A percentile compares a stretch with the other conserved stretches of the same genome.
Evolutionary conservation across 1,140 invertebrate species (phyloP).

Genomic region (Drosophila albomicans): DNA sequence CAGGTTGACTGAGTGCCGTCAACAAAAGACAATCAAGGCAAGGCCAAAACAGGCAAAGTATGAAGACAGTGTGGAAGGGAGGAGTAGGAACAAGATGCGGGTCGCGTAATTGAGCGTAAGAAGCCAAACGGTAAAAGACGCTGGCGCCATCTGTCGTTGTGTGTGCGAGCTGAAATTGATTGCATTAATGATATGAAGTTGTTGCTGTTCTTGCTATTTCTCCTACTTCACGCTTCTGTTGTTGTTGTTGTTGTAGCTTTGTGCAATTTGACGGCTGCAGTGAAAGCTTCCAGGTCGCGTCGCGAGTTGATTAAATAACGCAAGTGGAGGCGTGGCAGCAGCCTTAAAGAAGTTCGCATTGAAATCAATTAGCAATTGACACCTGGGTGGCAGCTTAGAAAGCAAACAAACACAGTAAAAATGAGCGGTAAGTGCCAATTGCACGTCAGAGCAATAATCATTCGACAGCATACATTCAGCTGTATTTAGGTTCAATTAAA

Average conservation of each 20-base stretch:
- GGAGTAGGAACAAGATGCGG: slow-evolving; percentile 5
- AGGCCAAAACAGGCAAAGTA: background rate
- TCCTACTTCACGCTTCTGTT: background rate
- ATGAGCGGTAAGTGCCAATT: background rate
- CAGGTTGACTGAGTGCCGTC: slow-evolving; percentile 47
- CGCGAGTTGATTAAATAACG: slow-evolving; percentile 58
- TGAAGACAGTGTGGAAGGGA: background rate
- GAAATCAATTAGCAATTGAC: slow-evolving; percentile 65
- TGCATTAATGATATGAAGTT: slow-evolving; percentile 63
- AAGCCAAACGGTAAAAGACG: slow-evolving; percentile 46
- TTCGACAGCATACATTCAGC: background rate
- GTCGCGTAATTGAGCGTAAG: slow-evolving; percentile 61
- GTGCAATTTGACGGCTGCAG: slow-evolving; percentile 38
- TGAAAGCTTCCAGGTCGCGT: slow-evolving; percentile 51
- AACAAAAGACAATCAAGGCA: slow-evolving; percentile 55
- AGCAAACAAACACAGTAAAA: slow-evolving; percentile 3
- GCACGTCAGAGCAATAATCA: background rate
- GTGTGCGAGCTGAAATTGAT: slow-evolving; percentile 44
- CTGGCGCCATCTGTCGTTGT: slow-evolving; percentile 54
- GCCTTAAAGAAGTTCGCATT: slow-evolving; percentile 25
- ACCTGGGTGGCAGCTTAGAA: slow-evolving; percentile 47
- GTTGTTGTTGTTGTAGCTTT: slow-evolving; percentile 13
- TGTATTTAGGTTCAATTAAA: background rate
- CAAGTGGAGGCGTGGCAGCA: slow-evolving; percentile 25
- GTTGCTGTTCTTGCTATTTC: slow-evolving; percentile 22